phyloP scores from a whole-genome alignment of 2,888 invertebrate species.

The Agrochola lota region DNA sequence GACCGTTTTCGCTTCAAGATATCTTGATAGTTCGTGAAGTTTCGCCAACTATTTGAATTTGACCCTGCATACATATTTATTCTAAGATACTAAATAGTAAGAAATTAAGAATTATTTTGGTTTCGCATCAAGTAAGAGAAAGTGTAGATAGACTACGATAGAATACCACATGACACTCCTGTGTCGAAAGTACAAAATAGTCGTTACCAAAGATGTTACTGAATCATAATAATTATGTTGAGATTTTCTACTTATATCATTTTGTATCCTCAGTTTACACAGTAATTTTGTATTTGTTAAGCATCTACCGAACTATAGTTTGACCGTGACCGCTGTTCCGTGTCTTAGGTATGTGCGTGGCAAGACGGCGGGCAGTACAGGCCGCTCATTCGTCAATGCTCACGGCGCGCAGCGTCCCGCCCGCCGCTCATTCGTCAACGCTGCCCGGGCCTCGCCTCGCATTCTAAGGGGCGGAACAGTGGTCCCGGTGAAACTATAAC shows the following conservation, averaged over 20 bases:
- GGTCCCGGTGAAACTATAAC: not conserved
- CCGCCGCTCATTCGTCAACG: too few relatives aligned
- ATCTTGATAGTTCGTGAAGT: not conserved
- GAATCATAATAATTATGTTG: conserved; percentile 57
- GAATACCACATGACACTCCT: conserved; percentile 29
- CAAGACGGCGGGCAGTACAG: too few relatives aligned
- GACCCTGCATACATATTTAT: not conserved
- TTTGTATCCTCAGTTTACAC: conserved; percentile 24
- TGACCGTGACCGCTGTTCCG: too few relatives aligned
- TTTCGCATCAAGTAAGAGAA: conserved; percentile 1
- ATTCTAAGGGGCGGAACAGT: too few relatives aligned
- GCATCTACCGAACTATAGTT: not conserved
- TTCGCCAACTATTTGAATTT: not conserved
- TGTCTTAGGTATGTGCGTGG: too few relatives aligned
- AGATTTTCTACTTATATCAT: conserved; percentile 33
- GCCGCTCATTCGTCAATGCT: too few relatives aligned
- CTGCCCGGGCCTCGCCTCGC: too few relatives aligned
- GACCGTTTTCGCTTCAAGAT: too few relatives aligned
- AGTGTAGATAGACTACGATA: conserved; percentile 23
- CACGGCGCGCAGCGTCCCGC: too few relatives aligned
- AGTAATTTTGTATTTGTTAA: conserved; percentile 9
- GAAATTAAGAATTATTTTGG: conserved; percentile 5
- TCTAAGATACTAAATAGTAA: not conserved
- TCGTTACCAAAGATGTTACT: conserved; percentile 75
- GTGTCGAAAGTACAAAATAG: conserved; percentile 74